These are phyloP conservation scores for Melanotaenia trifasciata DNA, from an alignment of 2,797 vertebrate species.

Conservation along the genomic window DNA sequence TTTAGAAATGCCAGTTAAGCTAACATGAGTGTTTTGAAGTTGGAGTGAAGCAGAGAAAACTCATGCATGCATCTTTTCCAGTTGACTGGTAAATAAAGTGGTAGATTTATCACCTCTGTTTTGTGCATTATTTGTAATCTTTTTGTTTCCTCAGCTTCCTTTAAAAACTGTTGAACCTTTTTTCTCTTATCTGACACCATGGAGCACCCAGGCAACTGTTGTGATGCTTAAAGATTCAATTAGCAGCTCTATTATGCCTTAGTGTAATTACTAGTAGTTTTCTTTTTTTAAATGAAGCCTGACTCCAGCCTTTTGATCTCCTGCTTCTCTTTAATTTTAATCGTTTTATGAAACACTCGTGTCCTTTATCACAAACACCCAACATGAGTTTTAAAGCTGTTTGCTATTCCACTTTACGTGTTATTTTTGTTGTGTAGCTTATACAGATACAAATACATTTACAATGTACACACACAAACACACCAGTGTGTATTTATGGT, in stretches of 20 bases:
- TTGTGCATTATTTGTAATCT: background rate
- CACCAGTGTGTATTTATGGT: background rate
- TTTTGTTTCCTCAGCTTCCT: constrained; percentile 24
- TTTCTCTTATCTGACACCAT: constrained; percentile 6
- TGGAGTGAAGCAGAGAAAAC: too few relatives aligned
- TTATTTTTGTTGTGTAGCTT: constrained; percentile 29
- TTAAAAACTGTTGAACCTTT: background rate
- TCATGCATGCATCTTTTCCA: too few relatives aligned
- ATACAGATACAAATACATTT: background rate
- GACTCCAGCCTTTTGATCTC: constrained; percentile 49
- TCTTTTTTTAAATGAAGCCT: constrained; percentile 54
- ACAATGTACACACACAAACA: constrained; percentile 8
- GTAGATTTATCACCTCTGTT: background rate
- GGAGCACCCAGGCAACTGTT: constrained; percentile 21
- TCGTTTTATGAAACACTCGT: constrained; percentile 25
- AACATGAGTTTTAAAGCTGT: constrained; percentile 29
- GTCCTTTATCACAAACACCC: background rate
- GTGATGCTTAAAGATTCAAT: constrained; percentile 52
- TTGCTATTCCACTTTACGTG: constrained; percentile 11
- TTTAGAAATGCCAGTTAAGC: too few relatives aligned
- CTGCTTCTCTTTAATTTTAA: constrained; percentile 22
- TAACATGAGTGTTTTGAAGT: too few relatives aligned
- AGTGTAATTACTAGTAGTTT: constrained; percentile 44
- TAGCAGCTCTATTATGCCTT: constrained; percentile 46
- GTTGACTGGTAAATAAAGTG: too few relatives aligned